Base-by-base conservation (phyloP, 2,888 invertebrate genomes). In the Pantelozetes paolii region DNA sequence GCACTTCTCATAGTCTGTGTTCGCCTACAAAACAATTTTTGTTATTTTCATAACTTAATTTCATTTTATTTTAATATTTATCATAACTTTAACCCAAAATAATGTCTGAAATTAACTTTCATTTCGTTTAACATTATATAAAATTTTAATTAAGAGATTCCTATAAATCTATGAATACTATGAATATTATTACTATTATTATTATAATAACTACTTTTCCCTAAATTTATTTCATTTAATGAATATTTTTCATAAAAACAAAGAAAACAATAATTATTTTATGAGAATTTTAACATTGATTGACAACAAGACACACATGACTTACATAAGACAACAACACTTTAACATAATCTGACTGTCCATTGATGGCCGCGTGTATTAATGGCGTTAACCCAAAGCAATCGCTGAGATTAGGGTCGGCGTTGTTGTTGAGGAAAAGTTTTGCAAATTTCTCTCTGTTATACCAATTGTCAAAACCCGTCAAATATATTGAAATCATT, bases 401-500 rank as follows among this genome's bases (percentile, higher is more conserved):
- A 26, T 69, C 69, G 28, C 26, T 3, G 1, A 69, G 23, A 28
- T 69, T 69, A 0, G 69, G 69, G 20, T 69, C 18, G 1, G 69
- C 69, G 1, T 45, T 45, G 42, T 42, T 15, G 1, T 69, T 26
- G 6, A 69, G 5, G 8, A 69, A 69, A 11, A 69, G 42, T 69
- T 26, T 69, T 9, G 69, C 69, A 45, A 69, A 69, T 42, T 42
- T 69, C 1, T 69, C 69, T 28, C 69, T 42, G 36, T 69, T 42
- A 69, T 40, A 42, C 69, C 69, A 69, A 45, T 69, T 69, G 9
- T 69, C 69, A 69, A 28, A 28, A 45, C 69, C 69, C 42, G 26
- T 42, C 45, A 69, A 69, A 69, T 69, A 69, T 42, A 69, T 69
- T 23, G 69, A 69, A 1, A 69, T 69, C 69, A 69, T 69, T 23